These are phyloP conservation scores for Polydrusus tereticollis DNA, from an alignment of 2,888 invertebrate species.

Conservation along the genomic window DNA sequence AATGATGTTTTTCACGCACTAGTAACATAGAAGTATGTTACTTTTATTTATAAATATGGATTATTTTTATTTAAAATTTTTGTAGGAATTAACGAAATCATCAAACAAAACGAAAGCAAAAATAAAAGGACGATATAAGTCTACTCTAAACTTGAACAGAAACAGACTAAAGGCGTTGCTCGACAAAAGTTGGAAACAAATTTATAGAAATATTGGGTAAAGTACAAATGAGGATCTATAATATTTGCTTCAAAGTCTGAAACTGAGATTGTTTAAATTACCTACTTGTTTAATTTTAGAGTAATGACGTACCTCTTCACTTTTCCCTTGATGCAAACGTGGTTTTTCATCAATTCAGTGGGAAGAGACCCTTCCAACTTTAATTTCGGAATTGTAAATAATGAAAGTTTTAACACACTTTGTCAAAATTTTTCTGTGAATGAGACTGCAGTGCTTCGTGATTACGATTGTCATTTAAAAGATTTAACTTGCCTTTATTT, in stretches of 20 bases:
- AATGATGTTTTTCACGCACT: too few relatives aligned
- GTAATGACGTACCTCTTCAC: slow-evolving; percentile 84
- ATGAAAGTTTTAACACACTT: slow-evolving; percentile 70
- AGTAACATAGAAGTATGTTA: too few relatives aligned
- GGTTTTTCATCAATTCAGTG: slow-evolving; percentile 84
- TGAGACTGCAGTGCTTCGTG: slow-evolving; percentile 45
- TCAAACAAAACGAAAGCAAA: not conserved
- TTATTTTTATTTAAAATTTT: not conserved
- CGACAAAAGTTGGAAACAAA: slow-evolving; percentile 57
- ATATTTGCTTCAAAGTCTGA: too few relatives aligned
- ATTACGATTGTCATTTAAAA: slow-evolving; percentile 67
- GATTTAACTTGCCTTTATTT: slow-evolving; percentile 76
- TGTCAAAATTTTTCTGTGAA: slow-evolving; percentile 58
- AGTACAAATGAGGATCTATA: not conserved
- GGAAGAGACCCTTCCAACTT: slow-evolving; percentile 82
- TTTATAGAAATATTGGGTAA: slow-evolving; percentile 57
- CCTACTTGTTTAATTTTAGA: slow-evolving; percentile 68
- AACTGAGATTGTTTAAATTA: not conserved
- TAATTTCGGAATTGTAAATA: slow-evolving; percentile 82
- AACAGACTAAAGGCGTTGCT: slow-evolving; percentile 53
- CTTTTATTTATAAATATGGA: too few relatives aligned
- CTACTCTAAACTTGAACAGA: slow-evolving; percentile 44
- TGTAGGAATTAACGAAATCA: slow-evolving; percentile 10
- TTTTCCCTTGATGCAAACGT: slow-evolving; percentile 85
- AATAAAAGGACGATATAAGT: slow-evolving; percentile 11